These are phyloP conservation scores for Labeo catla DNA, from an alignment of 2,113 vertebrate genomes.

Conservation along the genomic window DNA sequence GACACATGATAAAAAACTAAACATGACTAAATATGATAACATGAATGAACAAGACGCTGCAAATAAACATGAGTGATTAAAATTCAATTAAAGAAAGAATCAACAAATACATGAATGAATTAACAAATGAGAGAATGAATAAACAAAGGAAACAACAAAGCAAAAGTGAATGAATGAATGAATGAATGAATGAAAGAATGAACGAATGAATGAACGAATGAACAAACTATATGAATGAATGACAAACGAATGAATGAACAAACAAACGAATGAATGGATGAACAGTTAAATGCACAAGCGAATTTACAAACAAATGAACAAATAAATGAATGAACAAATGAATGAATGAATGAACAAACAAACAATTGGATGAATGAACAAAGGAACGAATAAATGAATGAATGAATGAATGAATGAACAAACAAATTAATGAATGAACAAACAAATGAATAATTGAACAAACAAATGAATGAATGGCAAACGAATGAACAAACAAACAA, in stretches of 20 bases:
- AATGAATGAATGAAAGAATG: too few relatives aligned
- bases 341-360: neutral
- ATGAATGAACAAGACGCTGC: neutral
- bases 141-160: too few relatives aligned
- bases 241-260: neutral
- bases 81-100: neutral
- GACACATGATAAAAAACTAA: neutral
- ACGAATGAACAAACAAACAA: neutral
- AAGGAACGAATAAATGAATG: neutral
- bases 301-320: neutral
- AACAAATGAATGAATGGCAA: neutral
- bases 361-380: neutral
- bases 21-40: neutral
- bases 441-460: neutral
- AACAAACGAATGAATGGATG: neutral
- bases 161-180: too few relatives aligned
- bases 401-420: neutral
- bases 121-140: too few relatives aligned
- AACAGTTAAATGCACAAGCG: too few relatives aligned
- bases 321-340: neutral
- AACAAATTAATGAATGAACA: neutral
- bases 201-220: too few relatives aligned
- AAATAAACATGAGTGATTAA: neutral
- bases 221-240: neutral
- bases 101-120: too few relatives aligned